A percentile compares a stretch with the other conserved stretches of the same genome.
These are phyloP conservation scores for Neogobius melanostomus DNA, from an alignment of 2,113 vertebrate genomes.

Conservation along the genomic window DNA sequence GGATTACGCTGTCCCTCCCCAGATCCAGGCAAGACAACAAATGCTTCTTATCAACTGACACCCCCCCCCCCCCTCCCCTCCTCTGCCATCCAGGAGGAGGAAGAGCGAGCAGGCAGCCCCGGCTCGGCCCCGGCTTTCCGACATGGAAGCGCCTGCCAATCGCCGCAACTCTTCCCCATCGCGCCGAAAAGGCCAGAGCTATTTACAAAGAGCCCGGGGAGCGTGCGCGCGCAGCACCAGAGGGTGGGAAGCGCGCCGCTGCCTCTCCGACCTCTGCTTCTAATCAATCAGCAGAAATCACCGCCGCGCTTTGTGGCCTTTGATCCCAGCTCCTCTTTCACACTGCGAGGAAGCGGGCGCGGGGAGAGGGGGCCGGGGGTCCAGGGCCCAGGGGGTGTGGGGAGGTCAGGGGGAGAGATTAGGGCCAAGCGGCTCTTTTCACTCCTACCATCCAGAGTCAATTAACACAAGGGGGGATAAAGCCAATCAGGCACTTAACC, in stretches of 20 bases:
- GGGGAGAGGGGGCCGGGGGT: constrained; percentile 48
- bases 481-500: constrained; percentile 7
- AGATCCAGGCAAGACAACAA: constrained; percentile 71
- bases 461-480: constrained; percentile 17
- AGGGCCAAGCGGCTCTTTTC: constrained; percentile 41
- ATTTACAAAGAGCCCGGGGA: constrained; percentile 66
- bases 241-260: constrained; percentile 64
- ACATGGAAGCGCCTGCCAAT: constrained; percentile 66
- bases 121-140: constrained; percentile 22
- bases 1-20: constrained; percentile 71
- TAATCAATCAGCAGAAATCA: constrained; percentile 94
- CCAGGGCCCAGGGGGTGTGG: constrained; percentile 55
- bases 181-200: constrained; percentile 45
- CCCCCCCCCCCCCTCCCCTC: constrained; percentile 20
- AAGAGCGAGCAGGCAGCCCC: constrained; percentile 44
- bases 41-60: constrained; percentile 73
- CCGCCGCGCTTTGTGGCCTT: constrained; percentile 86
- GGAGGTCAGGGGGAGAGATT: constrained; percentile 70
- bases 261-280: constrained; percentile 85
- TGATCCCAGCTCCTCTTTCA: constrained; percentile 92
- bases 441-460: constrained; percentile 46
- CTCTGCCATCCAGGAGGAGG: constrained; percentile 59
- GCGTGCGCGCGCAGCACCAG: constrained; percentile 47
- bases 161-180: constrained; percentile 64
- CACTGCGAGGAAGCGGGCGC: constrained; percentile 53